Conservation (phyloP, 2,113 vertebrate genomes). For the Hydropotes inermis region DNA sequence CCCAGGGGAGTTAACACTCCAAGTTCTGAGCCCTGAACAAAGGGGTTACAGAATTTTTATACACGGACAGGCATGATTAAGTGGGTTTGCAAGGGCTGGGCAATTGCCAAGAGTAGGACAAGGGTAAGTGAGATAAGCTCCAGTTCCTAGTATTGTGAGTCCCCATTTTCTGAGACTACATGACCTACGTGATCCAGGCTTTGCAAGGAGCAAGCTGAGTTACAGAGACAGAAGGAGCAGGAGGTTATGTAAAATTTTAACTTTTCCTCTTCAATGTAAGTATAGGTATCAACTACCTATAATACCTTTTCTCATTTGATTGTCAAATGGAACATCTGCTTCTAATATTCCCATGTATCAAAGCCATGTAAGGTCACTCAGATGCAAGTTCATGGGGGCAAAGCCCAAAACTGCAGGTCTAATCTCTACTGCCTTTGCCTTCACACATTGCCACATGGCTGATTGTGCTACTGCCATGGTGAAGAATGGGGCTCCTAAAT, state of each 20-base stretch:
- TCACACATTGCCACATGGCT: neutral
- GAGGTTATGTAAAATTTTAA: neutral
- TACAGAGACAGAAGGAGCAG: neutral
- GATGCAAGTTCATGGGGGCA: neutral
- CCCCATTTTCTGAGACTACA: neutral
- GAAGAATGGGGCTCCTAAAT: neutral
- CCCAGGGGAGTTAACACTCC: neutral
- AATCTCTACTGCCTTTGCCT: neutral
- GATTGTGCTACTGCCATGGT: neutral
- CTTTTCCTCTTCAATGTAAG: neutral
- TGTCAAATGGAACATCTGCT: neutral
- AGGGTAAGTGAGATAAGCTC: neutral
- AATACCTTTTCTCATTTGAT: neutral
- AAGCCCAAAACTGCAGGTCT: neutral
- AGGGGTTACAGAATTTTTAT: neutral
- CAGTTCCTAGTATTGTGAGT: neutral
- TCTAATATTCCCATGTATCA: neutral
- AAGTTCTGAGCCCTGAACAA: neutral
- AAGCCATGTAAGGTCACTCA: neutral
- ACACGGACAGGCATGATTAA: neutral
- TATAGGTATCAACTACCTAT: neutral
- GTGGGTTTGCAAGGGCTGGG: neutral
- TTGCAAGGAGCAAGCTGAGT: neutral
- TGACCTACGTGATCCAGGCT: neutral
- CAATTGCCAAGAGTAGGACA: neutral